These are phyloP conservation scores for Laspeyria flexula DNA, from an alignment of 2,888 invertebrate species.

Conservation along the genomic window DNA sequence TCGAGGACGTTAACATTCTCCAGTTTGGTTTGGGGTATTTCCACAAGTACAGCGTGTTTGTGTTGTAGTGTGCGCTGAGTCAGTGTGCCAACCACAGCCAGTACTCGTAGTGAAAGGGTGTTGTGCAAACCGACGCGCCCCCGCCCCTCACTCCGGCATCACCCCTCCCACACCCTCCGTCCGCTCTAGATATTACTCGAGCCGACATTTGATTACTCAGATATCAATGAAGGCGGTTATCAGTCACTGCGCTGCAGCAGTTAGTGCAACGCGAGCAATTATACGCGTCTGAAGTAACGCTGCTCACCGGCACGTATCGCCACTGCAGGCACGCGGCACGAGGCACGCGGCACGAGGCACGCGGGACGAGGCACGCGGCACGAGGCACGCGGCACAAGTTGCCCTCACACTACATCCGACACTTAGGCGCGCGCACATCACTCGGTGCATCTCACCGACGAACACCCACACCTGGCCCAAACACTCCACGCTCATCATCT, in stretches of 20 bases:
- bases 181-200: conserved; percentile 4
- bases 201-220: conserved; percentile 5
- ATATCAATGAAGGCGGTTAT: background rate
- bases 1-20: conserved; percentile 43
- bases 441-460: too few species aligned
- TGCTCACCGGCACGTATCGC: too few species aligned
- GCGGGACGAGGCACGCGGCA: too few species aligned
- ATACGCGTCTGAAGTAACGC: background rate
- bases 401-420: background rate
- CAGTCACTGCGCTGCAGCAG: too few species aligned
- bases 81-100: conserved; percentile 13
- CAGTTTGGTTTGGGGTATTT: conserved; percentile 44
- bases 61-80: conserved; percentile 11
- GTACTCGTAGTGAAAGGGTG: conserved; percentile 54
- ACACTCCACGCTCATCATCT: too few species aligned
- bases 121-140: conserved; percentile 46
- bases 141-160: background rate
- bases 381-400: background rate
- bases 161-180: conserved; percentile 4
- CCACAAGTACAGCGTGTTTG: conserved; percentile 33
- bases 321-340: too few species aligned
- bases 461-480: too few species aligned
- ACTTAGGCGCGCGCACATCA: background rate
- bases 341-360: too few species aligned
- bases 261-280: background rate